Conservation (phyloP, 2,888 invertebrate species). For the Apotomis betuletana region DNA sequence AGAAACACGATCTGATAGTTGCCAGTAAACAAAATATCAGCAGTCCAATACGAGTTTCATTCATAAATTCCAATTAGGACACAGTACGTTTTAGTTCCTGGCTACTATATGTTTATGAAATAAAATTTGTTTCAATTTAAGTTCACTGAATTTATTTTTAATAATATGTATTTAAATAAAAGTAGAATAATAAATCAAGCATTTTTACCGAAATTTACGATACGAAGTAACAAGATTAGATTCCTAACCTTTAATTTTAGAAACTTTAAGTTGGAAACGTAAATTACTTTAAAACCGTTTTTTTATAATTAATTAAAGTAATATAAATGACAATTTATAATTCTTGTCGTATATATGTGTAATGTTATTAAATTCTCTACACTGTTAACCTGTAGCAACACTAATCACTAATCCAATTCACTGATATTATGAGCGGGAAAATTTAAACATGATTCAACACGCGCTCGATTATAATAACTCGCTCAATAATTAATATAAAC, state of each 20-base stretch:
- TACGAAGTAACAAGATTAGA: too few species aligned
- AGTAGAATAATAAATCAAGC: too few species aligned
- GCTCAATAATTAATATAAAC: constrained; percentile 21
- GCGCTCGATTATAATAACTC: neutral
- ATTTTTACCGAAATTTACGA: too few species aligned
- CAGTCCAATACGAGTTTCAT: constrained; percentile 52
- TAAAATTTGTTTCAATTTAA: too few species aligned
- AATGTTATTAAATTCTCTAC: neutral
- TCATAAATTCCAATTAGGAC: constrained; percentile 51
- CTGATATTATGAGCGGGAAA: constrained; percentile 17
- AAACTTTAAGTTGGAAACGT: too few species aligned
- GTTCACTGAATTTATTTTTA: too few species aligned
- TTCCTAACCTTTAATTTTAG: too few species aligned
- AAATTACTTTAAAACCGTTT: neutral
- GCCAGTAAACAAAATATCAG: constrained; percentile 61
- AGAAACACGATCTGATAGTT: constrained; percentile 74
- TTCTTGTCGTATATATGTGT: neutral
- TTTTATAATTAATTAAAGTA: neutral
- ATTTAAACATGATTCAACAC: constrained; percentile 14
- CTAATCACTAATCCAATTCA: constrained; percentile 7
- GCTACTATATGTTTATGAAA: constrained; percentile 3
- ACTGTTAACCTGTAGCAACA: constrained; percentile 26
- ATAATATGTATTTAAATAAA: too few species aligned
- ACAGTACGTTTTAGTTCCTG: constrained; percentile 4
- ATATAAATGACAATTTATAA: neutral